Evolutionary conservation across 2,797 vertebrate genomes (phyloP).

Genomic region (Halcyon chelicuti): DNA sequence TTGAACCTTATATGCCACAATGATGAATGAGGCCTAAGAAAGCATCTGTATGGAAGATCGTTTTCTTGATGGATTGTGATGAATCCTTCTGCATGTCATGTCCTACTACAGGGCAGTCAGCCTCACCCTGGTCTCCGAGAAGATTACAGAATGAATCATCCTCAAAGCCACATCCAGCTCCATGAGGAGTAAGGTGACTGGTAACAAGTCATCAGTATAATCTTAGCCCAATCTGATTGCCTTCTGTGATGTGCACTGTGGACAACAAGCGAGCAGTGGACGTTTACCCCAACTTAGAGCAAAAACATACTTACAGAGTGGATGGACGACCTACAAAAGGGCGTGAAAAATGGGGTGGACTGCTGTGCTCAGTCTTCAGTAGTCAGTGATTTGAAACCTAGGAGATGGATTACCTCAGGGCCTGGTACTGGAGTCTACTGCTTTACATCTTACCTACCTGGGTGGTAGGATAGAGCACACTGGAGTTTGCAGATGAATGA

Average conservation of each 20-base stretch:
- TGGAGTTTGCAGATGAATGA: neutral
- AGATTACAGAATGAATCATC: neutral
- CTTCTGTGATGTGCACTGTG: no score
- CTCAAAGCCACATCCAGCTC: neutral
- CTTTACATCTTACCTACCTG: neutral
- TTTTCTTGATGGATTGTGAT: neutral
- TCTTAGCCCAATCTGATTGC: neutral
- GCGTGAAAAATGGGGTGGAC: neutral
- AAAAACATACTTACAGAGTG: neutral
- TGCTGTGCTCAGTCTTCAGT: neutral
- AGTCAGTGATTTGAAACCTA: rapidly evolving
- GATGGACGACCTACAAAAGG: neutral
- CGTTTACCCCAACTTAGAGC: neutral
- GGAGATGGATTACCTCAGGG: neutral
- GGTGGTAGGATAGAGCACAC: rapidly evolving
- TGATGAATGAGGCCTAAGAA: neutral
- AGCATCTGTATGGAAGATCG: neutral
- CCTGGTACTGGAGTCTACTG: neutral
- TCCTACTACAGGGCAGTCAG: neutral
- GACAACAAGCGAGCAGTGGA: neutral
- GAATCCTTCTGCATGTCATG: neutral
- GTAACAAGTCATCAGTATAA: rapidly evolving
- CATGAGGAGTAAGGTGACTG: neutral
- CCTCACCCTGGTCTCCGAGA: neutral
- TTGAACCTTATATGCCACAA: neutral